Conservation (phyloP, 1,140 invertebrate genomes). For the Ostrea edulis region DNA sequence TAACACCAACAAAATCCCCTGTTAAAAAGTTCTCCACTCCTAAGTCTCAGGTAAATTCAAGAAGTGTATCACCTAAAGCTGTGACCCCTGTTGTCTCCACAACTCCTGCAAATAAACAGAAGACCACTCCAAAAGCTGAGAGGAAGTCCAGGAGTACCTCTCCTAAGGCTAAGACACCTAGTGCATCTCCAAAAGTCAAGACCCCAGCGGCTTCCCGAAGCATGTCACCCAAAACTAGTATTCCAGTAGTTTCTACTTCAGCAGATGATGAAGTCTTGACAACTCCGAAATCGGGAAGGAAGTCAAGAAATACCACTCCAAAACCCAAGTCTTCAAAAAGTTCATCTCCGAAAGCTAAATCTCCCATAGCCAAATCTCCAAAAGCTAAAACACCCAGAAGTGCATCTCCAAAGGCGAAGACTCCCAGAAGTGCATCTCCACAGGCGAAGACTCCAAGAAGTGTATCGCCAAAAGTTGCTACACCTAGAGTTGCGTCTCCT, state of each 20-base stretch:
- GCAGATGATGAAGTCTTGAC: neutral
- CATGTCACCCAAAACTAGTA: neutral
- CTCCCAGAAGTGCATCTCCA: neutral
- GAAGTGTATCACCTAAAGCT: neutral
- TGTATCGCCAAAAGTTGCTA: conserved; percentile 14
- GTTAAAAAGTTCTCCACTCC: neutral
- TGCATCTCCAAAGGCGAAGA: conserved; percentile 17
- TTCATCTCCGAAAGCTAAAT: conserved; percentile 30
- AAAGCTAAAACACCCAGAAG: conserved; percentile 18
- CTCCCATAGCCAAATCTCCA: conserved; percentile 31
- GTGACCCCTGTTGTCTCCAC: neutral
- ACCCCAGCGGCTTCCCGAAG: conserved; percentile 23
- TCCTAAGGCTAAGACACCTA: conserved; percentile 25
- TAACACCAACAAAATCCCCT: conserved; percentile 4
- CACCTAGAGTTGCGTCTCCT: neutral
- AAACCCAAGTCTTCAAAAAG: conserved; percentile 11
- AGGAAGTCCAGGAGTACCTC: conserved; percentile 21
- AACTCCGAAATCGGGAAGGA: conserved; percentile 45
- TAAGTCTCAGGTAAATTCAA: neutral
- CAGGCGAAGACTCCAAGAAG: conserved; percentile 24
- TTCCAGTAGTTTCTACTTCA: neutral
- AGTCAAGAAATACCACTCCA: conserved; percentile 23
- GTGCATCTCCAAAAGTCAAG: conserved; percentile 17
- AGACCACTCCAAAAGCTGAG: conserved; percentile 46
- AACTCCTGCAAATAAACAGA: conserved; percentile 3